Conservation (phyloP, 1,140 invertebrate genomes). For the Drosophila bifasciata region DNA sequence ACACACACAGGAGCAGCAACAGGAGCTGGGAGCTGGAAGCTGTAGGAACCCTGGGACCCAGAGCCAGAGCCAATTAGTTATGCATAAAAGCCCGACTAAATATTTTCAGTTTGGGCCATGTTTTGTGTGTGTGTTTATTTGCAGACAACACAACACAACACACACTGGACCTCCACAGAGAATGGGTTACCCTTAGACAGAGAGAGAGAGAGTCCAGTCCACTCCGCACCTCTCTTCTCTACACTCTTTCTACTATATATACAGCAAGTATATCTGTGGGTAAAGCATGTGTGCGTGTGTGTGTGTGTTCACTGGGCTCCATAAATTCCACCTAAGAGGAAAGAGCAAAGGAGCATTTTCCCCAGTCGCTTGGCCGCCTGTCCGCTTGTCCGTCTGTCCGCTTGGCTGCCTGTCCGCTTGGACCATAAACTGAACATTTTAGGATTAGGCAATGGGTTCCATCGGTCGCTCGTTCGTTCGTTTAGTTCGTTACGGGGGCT, state of each 20-base stretch:
- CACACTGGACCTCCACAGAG: conserved; percentile 12
- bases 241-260: no score
- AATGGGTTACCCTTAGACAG: conserved; percentile 19
- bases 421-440: conserved; percentile 71
- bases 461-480: not conserved
- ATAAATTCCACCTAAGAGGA: conserved; percentile 41
- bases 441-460: conserved; percentile 33
- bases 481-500: conserved; percentile 33
- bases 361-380: conserved; percentile 26
- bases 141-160: conserved; percentile 24
- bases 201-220: not conserved
- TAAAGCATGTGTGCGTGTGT: conserved; percentile 4
- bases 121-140: conserved; percentile 51
- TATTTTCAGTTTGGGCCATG: conserved; percentile 61
- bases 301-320: conserved; percentile 33
- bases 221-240: not conserved
- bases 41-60: not conserved
- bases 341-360: conserved; percentile 29
- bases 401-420: conserved; percentile 21
- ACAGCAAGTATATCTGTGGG: no score
- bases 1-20: conserved; percentile 15
- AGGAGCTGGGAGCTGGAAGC: conserved; percentile 16
- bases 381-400: no score
- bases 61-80: conserved; percentile 71
- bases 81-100: conserved; percentile 72